phyloP scores from a whole-genome alignment of 2,113 vertebrate species.

The Callithrix jacchus region DNA sequence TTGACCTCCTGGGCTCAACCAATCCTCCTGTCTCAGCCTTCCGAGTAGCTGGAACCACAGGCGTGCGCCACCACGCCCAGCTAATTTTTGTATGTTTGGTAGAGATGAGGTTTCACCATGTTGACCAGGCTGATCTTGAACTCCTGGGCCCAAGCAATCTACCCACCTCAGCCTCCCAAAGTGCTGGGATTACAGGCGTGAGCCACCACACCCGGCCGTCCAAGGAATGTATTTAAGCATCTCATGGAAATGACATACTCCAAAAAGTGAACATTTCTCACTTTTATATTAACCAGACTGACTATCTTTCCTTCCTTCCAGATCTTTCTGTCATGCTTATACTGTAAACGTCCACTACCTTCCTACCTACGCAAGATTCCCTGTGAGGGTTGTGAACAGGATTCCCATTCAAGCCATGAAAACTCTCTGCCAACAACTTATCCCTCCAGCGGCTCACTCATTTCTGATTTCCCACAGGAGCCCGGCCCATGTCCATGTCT shows the following conservation, averaged over 20 bases:
- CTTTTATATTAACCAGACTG: background rate
- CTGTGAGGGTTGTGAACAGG: background rate
- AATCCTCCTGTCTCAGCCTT: no score
- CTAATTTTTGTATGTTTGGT: no score
- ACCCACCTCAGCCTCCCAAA: no score
- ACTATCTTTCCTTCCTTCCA: constrained; percentile 11
- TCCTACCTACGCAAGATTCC: background rate
- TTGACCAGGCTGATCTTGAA: no score
- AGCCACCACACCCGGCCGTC: no score
- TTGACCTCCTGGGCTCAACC: no score
- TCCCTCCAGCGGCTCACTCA: background rate
- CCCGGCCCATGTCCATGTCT: background rate
- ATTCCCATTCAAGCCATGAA: background rate
- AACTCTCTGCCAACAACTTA: background rate
- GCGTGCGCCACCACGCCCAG: no score
- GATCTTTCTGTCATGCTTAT: background rate
- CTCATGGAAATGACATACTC: background rate
- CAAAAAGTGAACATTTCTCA: background rate
- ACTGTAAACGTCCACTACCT: background rate
- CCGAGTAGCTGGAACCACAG: no score
- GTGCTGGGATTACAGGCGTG: no score
- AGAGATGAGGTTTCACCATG: no score
- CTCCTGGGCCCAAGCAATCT: no score
- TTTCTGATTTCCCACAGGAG: background rate
- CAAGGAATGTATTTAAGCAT: background rate